Evolutionary conservation across 2,113 vertebrate genomes (phyloP).

Genomic region (Nettapus auritus): DNA sequence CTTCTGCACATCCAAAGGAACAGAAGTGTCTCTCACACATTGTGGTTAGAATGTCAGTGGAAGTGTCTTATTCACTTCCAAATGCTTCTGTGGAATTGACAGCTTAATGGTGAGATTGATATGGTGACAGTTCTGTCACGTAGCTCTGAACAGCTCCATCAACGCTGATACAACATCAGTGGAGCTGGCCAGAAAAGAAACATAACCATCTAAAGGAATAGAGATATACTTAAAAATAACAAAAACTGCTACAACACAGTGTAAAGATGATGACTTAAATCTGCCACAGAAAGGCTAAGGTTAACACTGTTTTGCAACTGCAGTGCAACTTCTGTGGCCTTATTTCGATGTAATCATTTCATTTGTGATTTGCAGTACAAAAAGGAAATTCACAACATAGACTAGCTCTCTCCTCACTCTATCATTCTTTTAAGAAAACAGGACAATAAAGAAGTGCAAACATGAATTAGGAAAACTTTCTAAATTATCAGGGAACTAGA

Average conservation of each 20-base stretch:
- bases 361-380: not conserved
- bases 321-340: not conserved
- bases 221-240: not conserved
- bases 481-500: not conserved
- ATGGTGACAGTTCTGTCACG: conserved; percentile 19
- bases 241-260: not conserved
- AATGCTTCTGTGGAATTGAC: conserved; percentile 11
- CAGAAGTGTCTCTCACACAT: not conserved
- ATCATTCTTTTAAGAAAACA: not conserved
- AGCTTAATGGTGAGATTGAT: conserved; percentile 41
- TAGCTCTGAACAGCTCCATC: not conserved
- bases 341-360: not conserved
- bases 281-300: not conserved
- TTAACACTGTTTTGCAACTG: not conserved
- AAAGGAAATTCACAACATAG: not conserved
- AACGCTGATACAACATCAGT: not conserved
- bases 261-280: not conserved
- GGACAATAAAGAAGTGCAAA: not conserved
- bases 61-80: conserved; percentile 48
- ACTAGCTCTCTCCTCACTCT: not conserved
- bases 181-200: not conserved
- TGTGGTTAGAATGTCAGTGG: conserved; percentile 22
- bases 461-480: not conserved
- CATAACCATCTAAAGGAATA: not conserved
- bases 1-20: not conserved